phyloP scores from a whole-genome alignment of 2,113 vertebrate genomes.

The Cairina moschata region DNA sequence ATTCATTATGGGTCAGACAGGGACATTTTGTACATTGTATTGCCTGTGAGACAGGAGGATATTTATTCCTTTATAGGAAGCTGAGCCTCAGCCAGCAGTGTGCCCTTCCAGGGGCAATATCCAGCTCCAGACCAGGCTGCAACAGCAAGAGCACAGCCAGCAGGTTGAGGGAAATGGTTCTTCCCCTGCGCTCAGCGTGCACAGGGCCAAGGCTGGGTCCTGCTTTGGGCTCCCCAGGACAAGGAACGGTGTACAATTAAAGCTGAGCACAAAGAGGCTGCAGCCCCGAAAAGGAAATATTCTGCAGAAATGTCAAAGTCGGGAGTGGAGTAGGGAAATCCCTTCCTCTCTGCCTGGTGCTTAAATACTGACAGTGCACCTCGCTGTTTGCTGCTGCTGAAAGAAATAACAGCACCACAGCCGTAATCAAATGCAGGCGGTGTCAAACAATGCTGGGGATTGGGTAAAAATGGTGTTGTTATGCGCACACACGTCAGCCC shows the following conservation, averaged over 20 bases:
- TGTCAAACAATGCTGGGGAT: not conserved
- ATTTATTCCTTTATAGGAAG: not conserved
- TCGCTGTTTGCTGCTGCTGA: not conserved
- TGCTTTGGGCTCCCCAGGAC: not conserved
- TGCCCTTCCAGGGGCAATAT: not conserved
- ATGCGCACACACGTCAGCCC: not conserved
- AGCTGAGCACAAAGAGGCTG: not conserved
- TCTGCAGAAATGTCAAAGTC: not conserved
- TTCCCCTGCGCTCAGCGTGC: not conserved
- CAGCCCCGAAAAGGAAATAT: not conserved
- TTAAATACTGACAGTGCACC: not conserved
- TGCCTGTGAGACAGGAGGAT: not conserved
- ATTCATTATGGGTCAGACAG: not conserved
- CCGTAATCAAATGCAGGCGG: not conserved
- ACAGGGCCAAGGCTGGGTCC: not conserved
- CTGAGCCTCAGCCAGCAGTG: not conserved
- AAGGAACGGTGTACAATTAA: accelerated
- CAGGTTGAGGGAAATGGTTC: not conserved
- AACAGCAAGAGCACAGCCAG: not conserved
- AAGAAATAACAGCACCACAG: not conserved
- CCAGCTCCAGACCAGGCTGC: not conserved
- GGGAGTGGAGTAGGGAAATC: not conserved
- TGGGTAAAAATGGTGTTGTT: not conserved
- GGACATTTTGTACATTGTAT: not conserved
- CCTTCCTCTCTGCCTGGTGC: not conserved